Evolutionary conservation across 2,797 vertebrate species (phyloP), one percentile per base, ranked within the genome.

Genomic region (Notolepis coatsorum): DNA sequence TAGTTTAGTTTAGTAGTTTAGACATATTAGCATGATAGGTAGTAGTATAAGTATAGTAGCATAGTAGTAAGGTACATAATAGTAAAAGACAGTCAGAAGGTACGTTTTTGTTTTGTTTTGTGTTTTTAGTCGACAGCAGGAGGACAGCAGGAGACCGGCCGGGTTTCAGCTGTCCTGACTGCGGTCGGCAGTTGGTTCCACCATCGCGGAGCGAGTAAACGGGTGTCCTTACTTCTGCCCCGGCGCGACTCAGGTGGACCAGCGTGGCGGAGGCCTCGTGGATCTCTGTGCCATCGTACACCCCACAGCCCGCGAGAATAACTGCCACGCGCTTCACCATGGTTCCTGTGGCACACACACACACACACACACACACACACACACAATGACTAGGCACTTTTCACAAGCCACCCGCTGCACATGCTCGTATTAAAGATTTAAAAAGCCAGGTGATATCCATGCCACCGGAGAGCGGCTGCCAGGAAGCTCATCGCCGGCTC

Each of bases 241-340:
- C 93, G 24, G 90, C 93, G 4, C 95, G 89, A 81, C 95, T 96
- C 75, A 96, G 91, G 21, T 96, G 95, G 41, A 96, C 94, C 62
- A 95, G 85, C 15, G 94, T 61, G 0, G 95, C 95, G 0, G 95
- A 95, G 1, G 94, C 89, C 81, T 96, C 95, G 0, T 96, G 94
- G 79, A 96, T 27, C 80, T 96, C 95, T 1, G 92, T 95, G 42
- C 95, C 95, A 0, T 96, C 95, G 21, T 94, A 95, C 28, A 93
- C 92, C 0, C 95, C 95, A 1, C 95, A 96, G 51, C 95, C 95
- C 0, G 94, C 87, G 41, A 96, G 91, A 69, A 96, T 83, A 8
- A 96, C 86, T 3, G 95, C 95, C 60, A 95, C 95, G 33, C 84
- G 65, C 85, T 94, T 95, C 0, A 43, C 81, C 95, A 96, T 96